Evolutionary conservation across 2,797 vertebrate genomes (phyloP), one percentile per base, ranked within the genome.

Genomic region (Ptychadena robeensis): DNA sequence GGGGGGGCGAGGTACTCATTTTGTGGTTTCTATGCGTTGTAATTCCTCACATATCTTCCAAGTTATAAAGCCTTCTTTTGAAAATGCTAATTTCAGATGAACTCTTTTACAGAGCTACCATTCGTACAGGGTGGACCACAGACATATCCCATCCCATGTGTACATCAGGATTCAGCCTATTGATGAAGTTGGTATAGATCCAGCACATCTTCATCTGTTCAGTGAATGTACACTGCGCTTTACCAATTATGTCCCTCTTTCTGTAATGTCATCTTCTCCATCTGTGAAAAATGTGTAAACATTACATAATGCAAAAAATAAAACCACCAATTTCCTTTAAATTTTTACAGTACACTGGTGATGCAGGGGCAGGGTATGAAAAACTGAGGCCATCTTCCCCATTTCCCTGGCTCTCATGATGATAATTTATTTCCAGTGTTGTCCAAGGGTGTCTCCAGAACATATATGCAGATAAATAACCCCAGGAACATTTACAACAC

Each of bases 251-350:
- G 9, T 30, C 28, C 28, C 28, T 34, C 5, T 64, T 32, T 64
- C 9, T 38, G 53, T n/a, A 8, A 12, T 1, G 28, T 80, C 72
- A 85, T 35, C 77, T 57, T 32, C 82, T 80, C 82, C 82, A 85
- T 80, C 82, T 85, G 37, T 27, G 74, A 9, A 3, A 72, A 72
- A 66, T 22, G 59, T 27, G 32, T 44, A 69, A 30, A 77, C 18
- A 2, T 74, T 57, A 69, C 15, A 59, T 30, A 30, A 18, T 30
- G 18, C 44, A 53, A 53, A 53, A 48, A 22, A 48, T 5, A 48
- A 48, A 48, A 48, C 12, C 12, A 2, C 4, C 40, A 48, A 4
- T 48, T 48, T 0, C 3, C 40, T 5, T 18, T 48, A 48, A 12
- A 38, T 38, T 4, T n/a, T 18, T 18, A 18, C 9, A 18, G 15